phyloP scores from a whole-genome alignment of 2,797 vertebrate genomes.

The Xenopus petersii region DNA sequence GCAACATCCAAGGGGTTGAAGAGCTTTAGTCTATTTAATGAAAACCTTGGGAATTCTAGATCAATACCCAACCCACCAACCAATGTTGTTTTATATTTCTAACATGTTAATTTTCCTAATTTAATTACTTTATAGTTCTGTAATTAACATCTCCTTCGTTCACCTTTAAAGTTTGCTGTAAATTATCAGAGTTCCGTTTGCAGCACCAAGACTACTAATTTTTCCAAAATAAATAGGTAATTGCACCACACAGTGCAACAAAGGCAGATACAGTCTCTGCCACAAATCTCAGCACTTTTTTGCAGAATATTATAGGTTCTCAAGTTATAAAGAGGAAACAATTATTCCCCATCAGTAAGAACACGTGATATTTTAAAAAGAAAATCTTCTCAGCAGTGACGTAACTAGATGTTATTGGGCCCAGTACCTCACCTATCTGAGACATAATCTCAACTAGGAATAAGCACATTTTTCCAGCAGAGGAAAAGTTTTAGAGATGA shows the following conservation, averaged over 20 bases:
- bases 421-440: too few species aligned
- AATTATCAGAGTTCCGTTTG: conserved; percentile 46
- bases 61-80: conserved; percentile 13
- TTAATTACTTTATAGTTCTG: conserved; percentile 49
- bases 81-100: conserved; percentile 5
- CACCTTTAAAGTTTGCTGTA: not conserved
- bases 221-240: conserved; percentile 37
- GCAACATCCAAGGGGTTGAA: too few species aligned
- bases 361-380: not conserved
- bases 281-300: not conserved
- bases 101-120: conserved; percentile 50
- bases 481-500: too few species aligned
- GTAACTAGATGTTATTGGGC: too few species aligned
- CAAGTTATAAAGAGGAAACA: not conserved
- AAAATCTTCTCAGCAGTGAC: too few species aligned
- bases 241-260: too few species aligned
- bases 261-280: too few species aligned
- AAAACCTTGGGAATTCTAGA: conserved; percentile 4
- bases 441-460: too few species aligned
- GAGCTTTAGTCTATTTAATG: not conserved
- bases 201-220: conserved; percentile 53
- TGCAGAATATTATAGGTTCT: not conserved
- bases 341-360: not conserved
- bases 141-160: conserved; percentile 10
- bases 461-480: too few species aligned